Conservation (phyloP, 2,888 invertebrate species). For the Myopa testacea region DNA sequence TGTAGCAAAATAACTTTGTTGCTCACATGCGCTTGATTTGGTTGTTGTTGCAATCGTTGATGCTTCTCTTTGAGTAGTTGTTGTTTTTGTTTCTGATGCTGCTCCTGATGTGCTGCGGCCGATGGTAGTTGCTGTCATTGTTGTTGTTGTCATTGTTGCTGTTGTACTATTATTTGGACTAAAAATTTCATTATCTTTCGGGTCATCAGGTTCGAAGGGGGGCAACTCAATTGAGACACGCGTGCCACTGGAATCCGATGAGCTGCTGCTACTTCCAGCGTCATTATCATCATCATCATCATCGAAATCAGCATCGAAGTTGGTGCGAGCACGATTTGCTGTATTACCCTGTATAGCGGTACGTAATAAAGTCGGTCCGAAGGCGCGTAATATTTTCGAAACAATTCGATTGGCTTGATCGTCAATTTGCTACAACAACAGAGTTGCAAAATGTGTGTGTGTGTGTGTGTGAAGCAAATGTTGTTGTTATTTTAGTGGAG, state of each 20-base stretch:
- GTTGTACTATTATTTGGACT: constrained; percentile 38
- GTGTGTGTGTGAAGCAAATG: constrained; percentile 30
- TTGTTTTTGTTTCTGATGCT: constrained; percentile 46
- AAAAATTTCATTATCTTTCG: constrained; percentile 67
- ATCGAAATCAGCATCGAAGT: constrained; percentile 71
- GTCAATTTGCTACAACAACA: constrained; percentile 69
- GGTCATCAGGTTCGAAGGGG: constrained; percentile 77
- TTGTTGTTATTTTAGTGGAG: background rate
- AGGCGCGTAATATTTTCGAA: constrained; percentile 75
- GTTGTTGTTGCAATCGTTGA: constrained; percentile 29
- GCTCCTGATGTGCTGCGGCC: constrained; percentile 44
- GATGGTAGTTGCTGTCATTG: constrained; percentile 14
- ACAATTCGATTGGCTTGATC: constrained; percentile 66
- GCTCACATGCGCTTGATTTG: background rate
- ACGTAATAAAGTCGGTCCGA: constrained; percentile 77
- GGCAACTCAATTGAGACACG: constrained; percentile 76
- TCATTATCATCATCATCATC: constrained; percentile 68
- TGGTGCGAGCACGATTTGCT: constrained; percentile 65
- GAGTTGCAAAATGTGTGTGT: constrained; percentile 30
- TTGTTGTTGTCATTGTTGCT: constrained; percentile 44
- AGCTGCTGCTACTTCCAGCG: constrained; percentile 55
- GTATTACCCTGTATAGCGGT: constrained; percentile 66
- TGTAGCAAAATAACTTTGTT: constrained; percentile 7
- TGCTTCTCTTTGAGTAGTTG: constrained; percentile 42
- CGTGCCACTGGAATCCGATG: constrained; percentile 63